Conservation (phyloP, 2,797 vertebrate genomes). For the Amblyopsis hoosieri region DNA sequence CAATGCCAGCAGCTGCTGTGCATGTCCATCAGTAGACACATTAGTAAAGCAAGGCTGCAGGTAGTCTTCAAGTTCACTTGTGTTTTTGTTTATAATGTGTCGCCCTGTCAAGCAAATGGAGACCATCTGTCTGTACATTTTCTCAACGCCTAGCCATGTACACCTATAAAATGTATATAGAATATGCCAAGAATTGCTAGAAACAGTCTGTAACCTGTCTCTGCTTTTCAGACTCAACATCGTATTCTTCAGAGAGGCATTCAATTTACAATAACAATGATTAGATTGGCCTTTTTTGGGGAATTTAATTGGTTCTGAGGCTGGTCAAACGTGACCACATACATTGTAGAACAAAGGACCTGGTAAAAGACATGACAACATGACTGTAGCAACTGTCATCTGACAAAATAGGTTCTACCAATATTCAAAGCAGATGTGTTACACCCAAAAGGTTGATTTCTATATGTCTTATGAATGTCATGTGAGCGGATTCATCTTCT, state of each 20-base stretch:
- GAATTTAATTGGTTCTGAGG: no score
- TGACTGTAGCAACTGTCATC: no score
- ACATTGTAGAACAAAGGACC: no score
- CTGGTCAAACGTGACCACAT: no score
- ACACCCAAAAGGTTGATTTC: no score
- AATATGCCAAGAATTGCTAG: neutral
- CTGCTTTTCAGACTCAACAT: neutral
- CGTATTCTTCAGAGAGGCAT: slow-evolving; percentile 20
- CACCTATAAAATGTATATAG: neutral
- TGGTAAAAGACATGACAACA: no score
- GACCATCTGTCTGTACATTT: slow-evolving; percentile 10
- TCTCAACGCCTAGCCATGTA: slow-evolving; percentile 10
- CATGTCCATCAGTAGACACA: slow-evolving; percentile 9
- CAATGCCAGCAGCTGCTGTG: slow-evolving; percentile 17
- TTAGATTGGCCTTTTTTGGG: no score
- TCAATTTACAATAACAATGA: neutral
- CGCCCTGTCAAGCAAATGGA: slow-evolving; percentile 23
- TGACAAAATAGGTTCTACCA: no score
- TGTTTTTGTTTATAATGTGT: slow-evolving; percentile 17
- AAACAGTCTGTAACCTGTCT: neutral
- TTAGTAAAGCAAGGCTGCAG: slow-evolving; percentile 14
- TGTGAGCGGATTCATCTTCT: neutral
- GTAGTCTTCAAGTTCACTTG: slow-evolving; percentile 2
- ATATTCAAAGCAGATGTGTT: no score
- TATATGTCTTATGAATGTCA: no score